Conservation (phyloP, 2,797 vertebrate genomes). For the Argentina silus region DNA sequence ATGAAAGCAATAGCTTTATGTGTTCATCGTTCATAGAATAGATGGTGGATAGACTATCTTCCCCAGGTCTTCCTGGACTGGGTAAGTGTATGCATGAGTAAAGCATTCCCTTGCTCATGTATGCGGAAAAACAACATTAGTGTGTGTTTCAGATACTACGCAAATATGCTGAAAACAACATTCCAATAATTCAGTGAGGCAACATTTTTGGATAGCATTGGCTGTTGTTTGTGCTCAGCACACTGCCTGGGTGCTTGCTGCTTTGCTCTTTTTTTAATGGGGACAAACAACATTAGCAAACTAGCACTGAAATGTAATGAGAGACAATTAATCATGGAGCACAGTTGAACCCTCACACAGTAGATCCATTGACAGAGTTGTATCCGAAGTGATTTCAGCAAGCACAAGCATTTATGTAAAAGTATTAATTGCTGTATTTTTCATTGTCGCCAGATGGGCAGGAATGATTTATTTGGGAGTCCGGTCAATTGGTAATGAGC, state of each 20-base stretch:
- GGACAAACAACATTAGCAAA: slow-evolving; percentile 51
- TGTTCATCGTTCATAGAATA: too few species aligned
- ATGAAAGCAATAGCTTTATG: too few species aligned
- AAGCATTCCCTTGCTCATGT: neutral
- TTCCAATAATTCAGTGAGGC: too few species aligned
- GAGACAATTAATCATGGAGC: slow-evolving; percentile 59
- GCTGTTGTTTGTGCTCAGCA: slow-evolving; percentile 25
- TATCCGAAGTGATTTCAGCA: slow-evolving; percentile 25
- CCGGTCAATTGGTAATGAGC: neutral
- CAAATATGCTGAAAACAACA: too few species aligned
- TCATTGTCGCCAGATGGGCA: slow-evolving; percentile 29
- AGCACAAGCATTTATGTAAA: slow-evolving; percentile 43
- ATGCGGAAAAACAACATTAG: slow-evolving; percentile 30
- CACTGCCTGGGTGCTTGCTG: neutral
- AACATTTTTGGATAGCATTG: too few species aligned
- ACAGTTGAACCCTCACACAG: slow-evolving; percentile 38
- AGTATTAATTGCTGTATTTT: slow-evolving; percentile 43
- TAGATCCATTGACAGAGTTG: slow-evolving; percentile 40
- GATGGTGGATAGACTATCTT: too few species aligned
- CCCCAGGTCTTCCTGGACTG: too few species aligned
- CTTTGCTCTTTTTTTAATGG: slow-evolving; percentile 45
- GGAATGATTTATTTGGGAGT: slow-evolving; percentile 10
- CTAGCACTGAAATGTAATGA: slow-evolving; percentile 58
- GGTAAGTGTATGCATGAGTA: too few species aligned
- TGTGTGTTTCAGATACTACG: too few species aligned